Evolutionary conservation across 2,797 vertebrate species (phyloP).

Genomic region (Anas georgica): DNA sequence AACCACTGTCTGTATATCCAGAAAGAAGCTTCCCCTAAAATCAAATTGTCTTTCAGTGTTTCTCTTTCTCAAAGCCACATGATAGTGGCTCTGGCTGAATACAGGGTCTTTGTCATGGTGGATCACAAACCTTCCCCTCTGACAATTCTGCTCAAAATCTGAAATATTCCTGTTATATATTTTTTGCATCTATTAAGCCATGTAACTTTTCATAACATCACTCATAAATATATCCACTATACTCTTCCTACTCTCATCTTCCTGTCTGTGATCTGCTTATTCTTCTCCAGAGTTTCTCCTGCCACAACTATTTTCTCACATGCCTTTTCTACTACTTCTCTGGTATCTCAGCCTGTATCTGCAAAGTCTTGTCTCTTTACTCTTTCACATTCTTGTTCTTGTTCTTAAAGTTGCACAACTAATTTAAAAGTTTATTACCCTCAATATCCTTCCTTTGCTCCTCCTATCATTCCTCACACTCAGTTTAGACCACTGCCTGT

Average conservation of each 20-base stretch:
- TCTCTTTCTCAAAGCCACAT: neutral
- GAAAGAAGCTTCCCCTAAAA: neutral
- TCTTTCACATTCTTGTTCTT: neutral
- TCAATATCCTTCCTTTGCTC: neutral
- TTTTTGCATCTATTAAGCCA: neutral
- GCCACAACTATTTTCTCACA: neutral
- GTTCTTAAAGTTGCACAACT: neutral
- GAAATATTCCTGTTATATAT: neutral
- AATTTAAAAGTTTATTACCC: neutral
- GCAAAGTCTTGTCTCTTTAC: neutral
- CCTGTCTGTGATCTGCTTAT: neutral
- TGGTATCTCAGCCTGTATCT: neutral
- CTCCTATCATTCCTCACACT: neutral
- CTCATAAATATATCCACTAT: neutral
- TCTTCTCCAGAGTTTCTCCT: neutral
- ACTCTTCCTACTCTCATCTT: neutral
- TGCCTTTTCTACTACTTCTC: neutral
- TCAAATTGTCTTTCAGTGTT: neutral
- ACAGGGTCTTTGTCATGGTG: neutral
- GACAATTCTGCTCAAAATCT: neutral
- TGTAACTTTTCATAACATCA: neutral
- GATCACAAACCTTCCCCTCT: neutral
- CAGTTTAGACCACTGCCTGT: neutral
- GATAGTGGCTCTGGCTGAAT: neutral
- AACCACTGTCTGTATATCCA: neutral